phyloP scores from a whole-genome alignment of 2,113 vertebrate genomes.

The Cisticola juncidis region DNA sequence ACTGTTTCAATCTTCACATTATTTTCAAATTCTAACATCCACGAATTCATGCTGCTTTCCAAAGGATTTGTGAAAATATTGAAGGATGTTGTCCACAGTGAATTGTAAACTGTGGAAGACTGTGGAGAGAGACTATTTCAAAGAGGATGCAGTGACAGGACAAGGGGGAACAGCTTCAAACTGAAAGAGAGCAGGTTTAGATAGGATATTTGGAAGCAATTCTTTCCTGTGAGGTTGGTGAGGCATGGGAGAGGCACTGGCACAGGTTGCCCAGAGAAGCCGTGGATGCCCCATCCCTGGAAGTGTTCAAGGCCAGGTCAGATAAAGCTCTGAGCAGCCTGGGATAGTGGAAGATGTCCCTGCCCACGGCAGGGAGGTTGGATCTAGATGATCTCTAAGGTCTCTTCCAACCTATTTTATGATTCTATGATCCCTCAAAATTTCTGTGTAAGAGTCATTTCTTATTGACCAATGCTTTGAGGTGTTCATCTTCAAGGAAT shows the following conservation, averaged over 20 bases:
- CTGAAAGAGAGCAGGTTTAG: too few species aligned
- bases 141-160: neutral
- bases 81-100: neutral
- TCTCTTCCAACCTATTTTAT: neutral
- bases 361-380: accelerated
- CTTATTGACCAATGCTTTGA: neutral
- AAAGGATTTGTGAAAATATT: neutral
- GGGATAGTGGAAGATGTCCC: neutral
- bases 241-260: neutral
- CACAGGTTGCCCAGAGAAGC: neutral
- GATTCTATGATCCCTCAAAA: neutral
- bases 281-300: neutral
- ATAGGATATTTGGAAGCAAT: neutral
- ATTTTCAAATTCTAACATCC: neutral
- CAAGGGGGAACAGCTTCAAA: neutral
- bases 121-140: neutral
- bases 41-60: neutral
- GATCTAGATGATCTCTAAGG: neutral
- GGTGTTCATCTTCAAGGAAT: neutral
- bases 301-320: neutral
- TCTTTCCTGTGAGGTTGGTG: neutral
- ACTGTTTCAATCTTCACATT: neutral
- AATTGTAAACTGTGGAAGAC: neutral
- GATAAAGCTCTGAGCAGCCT: accelerated
- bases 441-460: neutral